phyloP scores from a whole-genome alignment of 2,113 vertebrate species.

The Synodontis membranacea region DNA sequence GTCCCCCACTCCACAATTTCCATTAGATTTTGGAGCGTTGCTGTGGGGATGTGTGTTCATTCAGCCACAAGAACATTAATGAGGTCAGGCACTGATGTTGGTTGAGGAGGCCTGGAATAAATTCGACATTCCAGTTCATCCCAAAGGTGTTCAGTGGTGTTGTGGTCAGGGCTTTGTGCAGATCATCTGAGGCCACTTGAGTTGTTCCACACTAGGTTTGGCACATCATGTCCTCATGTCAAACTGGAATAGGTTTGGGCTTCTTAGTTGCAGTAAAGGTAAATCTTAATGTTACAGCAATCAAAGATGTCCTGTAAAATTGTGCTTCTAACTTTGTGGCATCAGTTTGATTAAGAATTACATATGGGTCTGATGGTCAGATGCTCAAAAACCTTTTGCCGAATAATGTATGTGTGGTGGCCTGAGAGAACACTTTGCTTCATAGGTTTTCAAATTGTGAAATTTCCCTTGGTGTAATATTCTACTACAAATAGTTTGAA shows the following conservation, averaged over 20 bases:
- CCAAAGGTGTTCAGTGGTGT: neutral
- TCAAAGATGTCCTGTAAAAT: neutral
- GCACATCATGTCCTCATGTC: neutral
- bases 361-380: neutral
- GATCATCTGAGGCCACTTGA: neutral
- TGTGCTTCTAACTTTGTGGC: neutral
- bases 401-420: neutral
- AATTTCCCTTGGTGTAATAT: neutral
- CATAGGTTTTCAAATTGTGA: no score
- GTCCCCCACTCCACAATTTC: neutral
- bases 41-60: neutral
- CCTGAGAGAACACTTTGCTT: neutral
- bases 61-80: neutral
- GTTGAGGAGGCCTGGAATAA: neutral
- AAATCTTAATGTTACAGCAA: neutral
- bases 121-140: neutral
- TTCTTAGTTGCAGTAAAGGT: neutral
- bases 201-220: neutral
- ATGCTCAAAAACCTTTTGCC: neutral
- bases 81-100: neutral
- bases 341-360: neutral
- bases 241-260: neutral
- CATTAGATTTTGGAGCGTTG: neutral
- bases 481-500: neutral
- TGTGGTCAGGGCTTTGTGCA: neutral